Conservation (phyloP, 2,113 vertebrate genomes). For the Pogonocichla stellata region DNA sequence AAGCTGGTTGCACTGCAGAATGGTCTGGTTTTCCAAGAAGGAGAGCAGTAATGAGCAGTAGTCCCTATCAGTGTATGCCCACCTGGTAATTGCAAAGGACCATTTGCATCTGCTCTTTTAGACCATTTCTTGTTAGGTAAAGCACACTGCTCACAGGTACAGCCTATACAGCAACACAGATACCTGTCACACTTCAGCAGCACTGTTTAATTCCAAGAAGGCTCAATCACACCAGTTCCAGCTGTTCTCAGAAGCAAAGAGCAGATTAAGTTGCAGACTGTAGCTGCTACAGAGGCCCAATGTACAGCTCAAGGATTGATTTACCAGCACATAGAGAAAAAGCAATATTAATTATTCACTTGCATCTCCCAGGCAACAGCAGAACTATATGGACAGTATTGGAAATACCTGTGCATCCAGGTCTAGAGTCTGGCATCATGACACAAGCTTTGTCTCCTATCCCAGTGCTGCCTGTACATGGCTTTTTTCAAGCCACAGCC, state of each 20-base stretch:
- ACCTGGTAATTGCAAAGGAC: neutral
- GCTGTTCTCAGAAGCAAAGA: neutral
- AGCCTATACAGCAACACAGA: neutral
- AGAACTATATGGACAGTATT: neutral
- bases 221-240: neutral
- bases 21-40: neutral
- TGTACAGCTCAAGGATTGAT: neutral
- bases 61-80: no score
- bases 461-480: fast-evolving
- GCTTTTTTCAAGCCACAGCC: neutral
- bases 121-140: neutral
- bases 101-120: neutral
- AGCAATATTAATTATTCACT: constrained; percentile 53
- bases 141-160: neutral
- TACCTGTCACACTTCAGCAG: neutral
- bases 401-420: neutral
- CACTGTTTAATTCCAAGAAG: neutral
- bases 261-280: constrained; percentile 11
- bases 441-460: neutral
- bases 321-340: constrained; percentile 9
- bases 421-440: neutral
- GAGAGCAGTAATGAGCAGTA: neutral
- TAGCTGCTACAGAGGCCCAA: neutral
- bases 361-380: neutral
- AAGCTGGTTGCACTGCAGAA: neutral